Evolutionary conservation across 1,140 invertebrate species (phyloP).

Genomic region (Heliconius nattereri): DNA sequence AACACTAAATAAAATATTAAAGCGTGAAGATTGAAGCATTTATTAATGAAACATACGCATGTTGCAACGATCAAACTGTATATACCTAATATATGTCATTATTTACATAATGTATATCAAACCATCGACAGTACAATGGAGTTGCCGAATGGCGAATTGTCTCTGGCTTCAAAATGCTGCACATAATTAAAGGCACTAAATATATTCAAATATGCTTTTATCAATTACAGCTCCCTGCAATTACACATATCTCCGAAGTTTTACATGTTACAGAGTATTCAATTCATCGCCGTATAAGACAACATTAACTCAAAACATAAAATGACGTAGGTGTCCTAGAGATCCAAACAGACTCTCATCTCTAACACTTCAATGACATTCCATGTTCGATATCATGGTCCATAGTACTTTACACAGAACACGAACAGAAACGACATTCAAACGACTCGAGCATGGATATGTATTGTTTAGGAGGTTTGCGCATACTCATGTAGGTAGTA

Average conservation of each 20-base stretch:
- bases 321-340: constrained; percentile 45
- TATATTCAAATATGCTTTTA: constrained; percentile 41
- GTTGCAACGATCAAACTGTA: constrained; percentile 16
- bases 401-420: constrained; percentile 44
- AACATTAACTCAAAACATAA: constrained; percentile 32
- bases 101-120: not conserved
- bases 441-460: constrained; percentile 76
- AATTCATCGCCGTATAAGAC: constrained; percentile 30
- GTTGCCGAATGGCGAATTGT: constrained; percentile 33
- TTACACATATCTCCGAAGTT: constrained; percentile 33
- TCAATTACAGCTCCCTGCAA: constrained; percentile 41
- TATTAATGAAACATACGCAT: constrained; percentile 25
- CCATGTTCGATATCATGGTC: constrained; percentile 57
- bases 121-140: constrained; percentile 13
- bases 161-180: constrained; percentile 50
- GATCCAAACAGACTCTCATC: constrained; percentile 42
- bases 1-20: constrained; percentile 20
- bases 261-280: constrained; percentile 29
- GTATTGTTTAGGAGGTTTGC: constrained; percentile 70
- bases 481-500: constrained; percentile 77
- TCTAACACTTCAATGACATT: constrained; percentile 48
- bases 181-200: constrained; percentile 43
- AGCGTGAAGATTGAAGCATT: constrained; percentile 17
- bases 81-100: constrained; percentile 11
- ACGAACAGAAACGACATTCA: constrained; percentile 54